Base-by-base conservation (phyloP, 1,140 invertebrate species). In the Bombus vancouverensis region DNA sequence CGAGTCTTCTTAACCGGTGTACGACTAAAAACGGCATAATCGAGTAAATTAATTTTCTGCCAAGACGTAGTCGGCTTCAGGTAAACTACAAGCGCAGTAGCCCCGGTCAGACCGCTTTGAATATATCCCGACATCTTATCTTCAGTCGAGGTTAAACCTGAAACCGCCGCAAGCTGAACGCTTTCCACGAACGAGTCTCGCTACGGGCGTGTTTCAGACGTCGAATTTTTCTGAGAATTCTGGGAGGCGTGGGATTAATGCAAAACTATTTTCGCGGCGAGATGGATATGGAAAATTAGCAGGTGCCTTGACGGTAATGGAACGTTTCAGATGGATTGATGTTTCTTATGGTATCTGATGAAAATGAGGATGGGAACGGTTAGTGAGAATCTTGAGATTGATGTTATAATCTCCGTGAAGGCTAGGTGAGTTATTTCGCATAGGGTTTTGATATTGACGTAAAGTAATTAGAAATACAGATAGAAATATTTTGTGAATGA, bases 21-120 rank as follows among this genome's bases (percentile, higher is more conserved):
- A 81, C 83, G 73, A 15, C 90, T 87, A 83, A 90, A 87, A 90
- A 83, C 86, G 73, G 86, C 74, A 90, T 90, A 90, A 90, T 90
- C 87, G 80, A 72, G 82, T 82, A 87, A 88, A 90, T 83, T 90
- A 90, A 90, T 90, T 90, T 83, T 59, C 71, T 77, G 68, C 83
- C 86, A 39, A 57, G 53, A 42, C 72, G 47, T 74, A 34, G 78
- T 32, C 13, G 37, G 25, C 68, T 87, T 22, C 59, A 44, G 42
- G 81, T 80, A 83, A 77, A 88, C n/a, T 72, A 76, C 82, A 86
- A 88, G 53, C 59, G 10, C 34, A 8, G 28, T 13, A 37, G 57
- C 42, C 15, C 18, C 28, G 15, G n/a, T 34, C 44, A 25, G 22
- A 18, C 28, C 1, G 5, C 34, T 32, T 68, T 81, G 44, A 85